Percentiles rank a stretch among this genome's conserved stretches.
Evolutionary conservation across 2,113 vertebrate species (phyloP).

Genomic region (Mesocricetus auratus): DNA sequence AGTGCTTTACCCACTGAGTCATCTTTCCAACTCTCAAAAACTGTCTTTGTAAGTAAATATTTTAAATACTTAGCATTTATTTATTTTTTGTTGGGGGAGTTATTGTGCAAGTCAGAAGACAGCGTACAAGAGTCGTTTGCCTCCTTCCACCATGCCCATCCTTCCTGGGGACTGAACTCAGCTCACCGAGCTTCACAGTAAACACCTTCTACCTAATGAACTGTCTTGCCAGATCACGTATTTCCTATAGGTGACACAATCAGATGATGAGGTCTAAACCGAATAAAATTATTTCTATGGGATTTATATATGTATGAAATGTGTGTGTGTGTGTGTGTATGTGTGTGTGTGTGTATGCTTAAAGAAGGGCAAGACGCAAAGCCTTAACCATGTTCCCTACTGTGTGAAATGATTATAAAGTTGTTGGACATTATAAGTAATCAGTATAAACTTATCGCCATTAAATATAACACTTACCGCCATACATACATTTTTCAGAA

Average conservation of each 20-base stretch:
- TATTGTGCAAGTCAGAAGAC: neutral
- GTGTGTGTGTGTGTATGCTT: neutral
- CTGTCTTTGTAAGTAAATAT: neutral
- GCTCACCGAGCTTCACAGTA: neutral
- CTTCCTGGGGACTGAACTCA: neutral
- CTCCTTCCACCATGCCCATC: neutral
- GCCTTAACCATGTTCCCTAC: neutral
- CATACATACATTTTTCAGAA: neutral
- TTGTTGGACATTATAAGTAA: neutral
- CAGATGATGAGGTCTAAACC: neutral
- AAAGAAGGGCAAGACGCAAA: neutral
- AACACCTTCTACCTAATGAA: neutral
- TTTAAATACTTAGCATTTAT: no score
- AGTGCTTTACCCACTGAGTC: neutral
- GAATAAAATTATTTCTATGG: neutral
- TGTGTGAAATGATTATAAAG: neutral
- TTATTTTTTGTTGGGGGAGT: neutral
- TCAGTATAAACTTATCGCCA: neutral
- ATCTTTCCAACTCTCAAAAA: neutral
- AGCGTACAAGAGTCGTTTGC: neutral
- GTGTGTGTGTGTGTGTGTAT: neutral
- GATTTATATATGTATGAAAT: neutral
- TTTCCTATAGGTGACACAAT: neutral
- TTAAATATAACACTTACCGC: neutral
- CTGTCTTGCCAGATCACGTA: neutral